Evolutionary conservation across 2,113 vertebrate genomes (phyloP).

Genomic region (Mormyrus iriodes): DNA sequence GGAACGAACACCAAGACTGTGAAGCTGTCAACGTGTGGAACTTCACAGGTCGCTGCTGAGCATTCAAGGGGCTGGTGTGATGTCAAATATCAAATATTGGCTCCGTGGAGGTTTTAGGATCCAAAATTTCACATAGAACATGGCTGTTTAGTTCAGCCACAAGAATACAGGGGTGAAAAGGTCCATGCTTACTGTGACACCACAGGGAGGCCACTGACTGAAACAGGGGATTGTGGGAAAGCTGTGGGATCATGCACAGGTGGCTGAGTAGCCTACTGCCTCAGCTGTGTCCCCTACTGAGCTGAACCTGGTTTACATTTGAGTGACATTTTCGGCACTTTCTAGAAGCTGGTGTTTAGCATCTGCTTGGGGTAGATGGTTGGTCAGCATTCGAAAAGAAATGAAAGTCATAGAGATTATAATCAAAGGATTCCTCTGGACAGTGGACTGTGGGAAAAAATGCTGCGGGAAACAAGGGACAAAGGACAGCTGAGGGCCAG

Average conservation of each 20-base stretch:
- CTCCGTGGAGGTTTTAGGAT: neutral
- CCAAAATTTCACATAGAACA: neutral
- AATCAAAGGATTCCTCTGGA: constrained; percentile 45
- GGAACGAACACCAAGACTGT: constrained; percentile 20
- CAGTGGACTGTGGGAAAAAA: constrained; percentile 41
- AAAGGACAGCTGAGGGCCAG: constrained; percentile 47
- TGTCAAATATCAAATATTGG: neutral
- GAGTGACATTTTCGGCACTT: constrained; percentile 18
- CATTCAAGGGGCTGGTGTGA: neutral
- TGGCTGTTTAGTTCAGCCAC: neutral
- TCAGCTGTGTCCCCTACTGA: neutral
- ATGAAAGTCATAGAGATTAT: constrained; percentile 33
- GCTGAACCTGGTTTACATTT: constrained; percentile 3
- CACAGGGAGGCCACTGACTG: neutral
- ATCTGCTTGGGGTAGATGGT: neutral
- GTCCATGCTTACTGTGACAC: neutral
- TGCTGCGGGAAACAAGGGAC: constrained; percentile 39
- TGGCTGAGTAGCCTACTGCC: neutral
- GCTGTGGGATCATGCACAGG: neutral
- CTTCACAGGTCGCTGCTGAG: neutral
- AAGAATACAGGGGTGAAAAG: neutral
- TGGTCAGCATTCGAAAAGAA: neutral
- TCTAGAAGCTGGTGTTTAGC: neutral
- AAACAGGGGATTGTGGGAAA: constrained; percentile 11
- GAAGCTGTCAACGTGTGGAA: constrained; percentile 21